A percentile compares a stretch with the other conserved stretches of the same genome.
These are phyloP conservation scores for Papilio xuthus DNA, from an alignment of 1,140 invertebrate species.

Conservation along the genomic window DNA sequence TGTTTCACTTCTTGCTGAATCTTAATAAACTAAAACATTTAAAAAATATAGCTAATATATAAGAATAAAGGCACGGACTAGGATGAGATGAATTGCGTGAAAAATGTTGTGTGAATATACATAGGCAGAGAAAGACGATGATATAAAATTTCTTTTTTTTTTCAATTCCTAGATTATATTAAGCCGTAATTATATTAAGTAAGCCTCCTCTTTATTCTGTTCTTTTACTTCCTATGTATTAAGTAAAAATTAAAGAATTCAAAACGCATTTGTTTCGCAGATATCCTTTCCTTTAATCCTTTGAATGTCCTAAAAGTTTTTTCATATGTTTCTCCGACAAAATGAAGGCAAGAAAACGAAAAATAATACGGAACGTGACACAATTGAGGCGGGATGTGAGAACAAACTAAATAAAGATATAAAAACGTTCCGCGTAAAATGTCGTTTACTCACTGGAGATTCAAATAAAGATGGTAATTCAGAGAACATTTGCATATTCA, in stretches of 20 bases:
- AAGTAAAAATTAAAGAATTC: background rate
- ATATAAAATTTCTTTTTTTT: no score
- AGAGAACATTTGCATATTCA: slow-evolving; percentile 14
- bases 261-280: background rate
- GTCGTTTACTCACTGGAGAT: slow-evolving; percentile 2
- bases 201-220: no score
- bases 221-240: no score
- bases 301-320: background rate
- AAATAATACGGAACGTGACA: slow-evolving; percentile 15
- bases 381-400: background rate
- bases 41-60: no score
- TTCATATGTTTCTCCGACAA: background rate
- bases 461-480: slow-evolving; percentile 25
- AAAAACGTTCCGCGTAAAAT: background rate
- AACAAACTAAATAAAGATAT: slow-evolving; percentile 1
- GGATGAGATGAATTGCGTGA: no score
- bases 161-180: no score
- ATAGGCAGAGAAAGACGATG: no score
- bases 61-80: no score
- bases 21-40: no score
- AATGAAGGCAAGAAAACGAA: background rate
- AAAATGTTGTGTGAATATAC: no score
- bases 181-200: no score
- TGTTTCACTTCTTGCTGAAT: no score
- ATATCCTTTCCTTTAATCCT: background rate